Evolutionary conservation across 2,113 vertebrate species (phyloP).

Genomic region (Urocolius indicus): DNA sequence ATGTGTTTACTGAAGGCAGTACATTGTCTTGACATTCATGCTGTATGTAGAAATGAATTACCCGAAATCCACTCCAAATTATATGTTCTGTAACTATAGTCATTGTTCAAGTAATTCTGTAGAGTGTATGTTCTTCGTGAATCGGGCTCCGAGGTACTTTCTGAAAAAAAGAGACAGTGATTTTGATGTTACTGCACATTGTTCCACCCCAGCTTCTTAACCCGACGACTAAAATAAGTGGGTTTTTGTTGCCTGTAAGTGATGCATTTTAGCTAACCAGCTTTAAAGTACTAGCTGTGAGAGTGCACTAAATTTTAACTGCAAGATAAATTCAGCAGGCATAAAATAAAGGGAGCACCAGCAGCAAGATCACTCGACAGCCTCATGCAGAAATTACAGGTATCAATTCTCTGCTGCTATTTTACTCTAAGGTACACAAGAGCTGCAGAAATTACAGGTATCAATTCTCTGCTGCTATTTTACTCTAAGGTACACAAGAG

Average conservation of each 20-base stretch:
- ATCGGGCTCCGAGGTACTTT: conserved; percentile 55
- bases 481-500: not conserved
- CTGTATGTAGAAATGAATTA: conserved; percentile 15
- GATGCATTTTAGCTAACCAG: not conserved
- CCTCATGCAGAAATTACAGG: not conserved
- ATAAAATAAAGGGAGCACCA: not conserved
- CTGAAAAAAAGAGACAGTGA: conserved; percentile 24
- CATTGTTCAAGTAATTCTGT: conserved; percentile 77
- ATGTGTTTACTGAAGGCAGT: not conserved
- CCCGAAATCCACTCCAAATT: conserved; percentile 80
- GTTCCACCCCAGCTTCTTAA: not conserved
- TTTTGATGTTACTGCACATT: not conserved
- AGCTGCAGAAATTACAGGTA: not conserved
- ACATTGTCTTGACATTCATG: not conserved
- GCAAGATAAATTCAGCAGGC: not conserved
- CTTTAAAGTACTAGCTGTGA: not conserved
- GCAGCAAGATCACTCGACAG: not conserved
- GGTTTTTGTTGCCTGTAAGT: not conserved
- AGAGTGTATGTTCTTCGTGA: conserved; percentile 70
- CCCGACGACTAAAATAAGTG: not conserved
- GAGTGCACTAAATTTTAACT: not conserved
- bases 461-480: not conserved
- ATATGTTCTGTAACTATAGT: conserved; percentile 49
- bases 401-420: not conserved
- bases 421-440: not conserved